A percentile compares a stretch with the other conserved stretches of the same genome.
Evolutionary conservation across 2,113 vertebrate genomes (phyloP).

Genomic region (Salminus brasiliensis): DNA sequence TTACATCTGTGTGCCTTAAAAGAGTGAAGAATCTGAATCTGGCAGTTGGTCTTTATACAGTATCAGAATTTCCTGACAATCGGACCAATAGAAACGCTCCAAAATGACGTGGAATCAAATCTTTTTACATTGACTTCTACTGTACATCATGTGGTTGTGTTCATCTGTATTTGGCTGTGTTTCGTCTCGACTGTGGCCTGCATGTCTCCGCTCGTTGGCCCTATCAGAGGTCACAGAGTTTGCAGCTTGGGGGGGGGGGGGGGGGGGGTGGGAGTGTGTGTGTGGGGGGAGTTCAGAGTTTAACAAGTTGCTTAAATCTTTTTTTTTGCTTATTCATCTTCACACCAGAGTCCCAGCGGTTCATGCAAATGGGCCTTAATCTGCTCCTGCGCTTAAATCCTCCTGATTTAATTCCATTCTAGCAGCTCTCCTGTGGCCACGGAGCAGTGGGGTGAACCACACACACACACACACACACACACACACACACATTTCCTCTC

Average conservation of each 20-base stretch:
- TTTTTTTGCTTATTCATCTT: constrained; percentile 21
- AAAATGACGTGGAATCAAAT: too few species aligned
- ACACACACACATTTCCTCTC: not conserved
- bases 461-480: not conserved
- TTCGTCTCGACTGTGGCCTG: too few species aligned
- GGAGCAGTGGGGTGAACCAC: not conserved
- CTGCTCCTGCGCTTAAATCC: constrained; percentile 32
- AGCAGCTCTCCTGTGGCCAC: constrained; percentile 8
- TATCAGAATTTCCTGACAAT: too few species aligned
- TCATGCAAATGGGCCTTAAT: constrained; percentile 35
- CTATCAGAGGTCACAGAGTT: not conserved
- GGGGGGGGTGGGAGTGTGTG: too few species aligned
- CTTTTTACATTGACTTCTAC: too few species aligned
- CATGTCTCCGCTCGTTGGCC: not conserved
- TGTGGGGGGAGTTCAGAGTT: not conserved
- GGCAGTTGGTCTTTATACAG: too few species aligned
- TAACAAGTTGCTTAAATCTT: constrained; percentile 37
- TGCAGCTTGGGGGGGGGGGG: too few species aligned
- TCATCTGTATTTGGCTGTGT: too few species aligned
- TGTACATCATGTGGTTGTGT: too few species aligned
- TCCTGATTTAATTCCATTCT: constrained; percentile 33
- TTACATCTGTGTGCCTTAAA: too few species aligned
- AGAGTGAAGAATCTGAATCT: too few species aligned
- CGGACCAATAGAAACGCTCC: too few species aligned
- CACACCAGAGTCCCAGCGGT: not conserved